Base-by-base conservation (phyloP, 2,888 invertebrate genomes). In the Diplolepis rosae region DNA sequence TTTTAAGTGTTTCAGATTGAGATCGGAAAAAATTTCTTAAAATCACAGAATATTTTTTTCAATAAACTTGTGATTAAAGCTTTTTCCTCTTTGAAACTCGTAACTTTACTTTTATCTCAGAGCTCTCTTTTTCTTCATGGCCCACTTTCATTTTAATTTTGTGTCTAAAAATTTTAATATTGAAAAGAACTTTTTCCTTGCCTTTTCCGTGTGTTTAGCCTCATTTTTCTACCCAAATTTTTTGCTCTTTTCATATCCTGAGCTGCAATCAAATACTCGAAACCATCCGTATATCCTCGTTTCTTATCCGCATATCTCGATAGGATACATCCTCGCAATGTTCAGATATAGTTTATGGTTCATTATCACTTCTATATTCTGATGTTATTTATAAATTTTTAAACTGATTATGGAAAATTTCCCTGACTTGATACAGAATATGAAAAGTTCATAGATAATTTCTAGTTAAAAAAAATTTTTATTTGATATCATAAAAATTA, bases 181-280 rank as follows among this genome's bases (percentile, higher is more conserved):
- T 61, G 61, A 24, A 61, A 24, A 24, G n/a, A 61, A 61, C 35
- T 61, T 35, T 32, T 61, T 24, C 61, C 39, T 61, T 39, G 61
- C 61, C 24, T 61, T 39, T 24, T 61, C 61, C 35, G 61, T 61
- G n/a, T 61, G 39, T 61, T 61, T 39, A 22, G 35, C 61, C 24
- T 61, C 61, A 6, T 24, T 61, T 39, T 61, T 61, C 39, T 61
- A 24, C 61, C 39, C 39, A 61, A 61, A 61, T 61, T 61, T 24
- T 35, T 61, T 61, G 61, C 61, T 61, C 39, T 61, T 61, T 61
- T 39, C 39, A 39, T 61, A 24, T 61, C 22, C 22, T 35, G 61
- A 18, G n/a, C 39, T 61, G 35, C 61, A 39, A 61, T 61, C 35
- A 39, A 61, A 61, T 61, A 22, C 61, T 61, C 24, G 39, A 61